These are phyloP conservation scores for Ptychochromis oligacanthus DNA, from an alignment of 2,113 vertebrate species.

Conservation along the genomic window DNA sequence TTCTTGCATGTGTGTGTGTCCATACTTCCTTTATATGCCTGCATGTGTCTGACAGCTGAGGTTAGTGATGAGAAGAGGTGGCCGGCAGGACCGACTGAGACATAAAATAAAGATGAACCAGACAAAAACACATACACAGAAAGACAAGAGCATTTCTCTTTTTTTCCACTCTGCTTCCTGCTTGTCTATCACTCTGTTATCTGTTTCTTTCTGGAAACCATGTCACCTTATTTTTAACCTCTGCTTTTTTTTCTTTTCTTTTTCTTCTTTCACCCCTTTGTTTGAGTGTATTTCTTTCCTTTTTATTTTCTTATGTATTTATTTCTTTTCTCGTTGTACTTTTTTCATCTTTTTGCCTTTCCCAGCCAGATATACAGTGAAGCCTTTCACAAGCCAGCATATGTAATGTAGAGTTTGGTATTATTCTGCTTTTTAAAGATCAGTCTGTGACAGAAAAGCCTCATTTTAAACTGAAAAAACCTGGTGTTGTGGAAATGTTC, in stretches of 20 bases:
- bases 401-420: not conserved
- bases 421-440: not conserved
- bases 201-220: slow-evolving; percentile 7
- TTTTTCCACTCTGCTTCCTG: not conserved
- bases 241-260: not conserved
- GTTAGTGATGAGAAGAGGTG: slow-evolving; percentile 43
- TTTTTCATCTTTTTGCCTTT: slow-evolving; percentile 15
- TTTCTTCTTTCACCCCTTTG: not conserved
- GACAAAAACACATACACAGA: slow-evolving; percentile 43
- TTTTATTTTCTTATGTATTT: not conserved
- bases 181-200: slow-evolving; percentile 22
- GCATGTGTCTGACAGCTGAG: slow-evolving; percentile 34
- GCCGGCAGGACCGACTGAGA: slow-evolving; percentile 32
- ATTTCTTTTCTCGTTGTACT: not conserved
- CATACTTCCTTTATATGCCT: not conserved
- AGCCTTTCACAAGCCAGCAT: not conserved
- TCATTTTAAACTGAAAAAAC: not conserved
- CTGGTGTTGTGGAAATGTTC: not conserved
- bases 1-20: not conserved
- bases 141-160: slow-evolving; percentile 27
- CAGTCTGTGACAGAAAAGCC: not conserved
- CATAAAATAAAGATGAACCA: slow-evolving; percentile 43
- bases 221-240: slow-evolving; percentile 29
- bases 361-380: not conserved
- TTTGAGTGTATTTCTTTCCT: slow-evolving; percentile 3